These are phyloP conservation scores for Rhopalosiphum padi DNA, from an alignment of 1,140 invertebrate genomes.

Conservation along the genomic window DNA sequence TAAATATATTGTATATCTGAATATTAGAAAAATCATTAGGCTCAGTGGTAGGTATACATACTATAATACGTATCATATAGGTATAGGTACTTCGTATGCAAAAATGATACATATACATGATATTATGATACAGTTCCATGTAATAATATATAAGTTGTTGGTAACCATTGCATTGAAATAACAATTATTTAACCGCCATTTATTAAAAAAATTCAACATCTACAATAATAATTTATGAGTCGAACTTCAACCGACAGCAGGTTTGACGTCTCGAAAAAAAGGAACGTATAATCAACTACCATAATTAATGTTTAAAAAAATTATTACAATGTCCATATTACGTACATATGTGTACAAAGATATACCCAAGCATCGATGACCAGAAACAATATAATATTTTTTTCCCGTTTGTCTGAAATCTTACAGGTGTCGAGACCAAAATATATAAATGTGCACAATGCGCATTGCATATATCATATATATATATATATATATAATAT, in stretches of 20 bases:
- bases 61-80: too few relatives aligned
- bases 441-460: not conserved
- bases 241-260: not conserved
- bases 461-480: not conserved
- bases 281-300: not conserved
- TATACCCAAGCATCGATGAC: not conserved
- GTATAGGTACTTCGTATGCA: too few relatives aligned
- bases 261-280: not conserved
- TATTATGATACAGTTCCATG: not conserved
- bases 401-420: not conserved
- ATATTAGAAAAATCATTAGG: too few relatives aligned
- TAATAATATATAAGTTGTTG: not conserved
- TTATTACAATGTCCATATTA: not conserved
- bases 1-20: not conserved
- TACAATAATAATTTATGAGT: not conserved
- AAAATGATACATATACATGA: not conserved
- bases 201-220: constrained; percentile 9
- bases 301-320: constrained; percentile 18
- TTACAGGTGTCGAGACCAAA: constrained; percentile 14
- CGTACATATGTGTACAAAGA: not conserved
- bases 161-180: not conserved
- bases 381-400: not conserved
- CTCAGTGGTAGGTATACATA: too few relatives aligned
- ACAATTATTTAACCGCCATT: not conserved
- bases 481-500: not conserved